Base-by-base conservation (phyloP, 2,888 invertebrate species). In the Craniophora ligustri region DNA sequence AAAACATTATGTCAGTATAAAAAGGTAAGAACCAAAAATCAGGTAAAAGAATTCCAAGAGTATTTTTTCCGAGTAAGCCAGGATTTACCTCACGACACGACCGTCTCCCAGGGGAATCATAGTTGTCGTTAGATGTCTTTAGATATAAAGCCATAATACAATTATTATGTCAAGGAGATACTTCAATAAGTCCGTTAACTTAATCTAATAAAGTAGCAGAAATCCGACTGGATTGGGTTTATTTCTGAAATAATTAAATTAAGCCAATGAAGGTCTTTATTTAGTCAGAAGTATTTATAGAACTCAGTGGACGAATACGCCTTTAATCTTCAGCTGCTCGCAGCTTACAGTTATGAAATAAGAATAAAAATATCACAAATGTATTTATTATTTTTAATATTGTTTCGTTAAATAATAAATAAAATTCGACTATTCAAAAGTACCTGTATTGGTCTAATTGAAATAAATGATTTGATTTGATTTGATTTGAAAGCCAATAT, bases 141-240 rank as follows among this genome's bases (percentile, higher is more conserved):
- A 28, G 10, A 35, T 19, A 35, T 19, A 39, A 55, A 46, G 49
- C 11, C 18, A 15, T 45, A 59, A 66, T 14, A 41, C 30, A 45
- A 53, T 64, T 59, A 66, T 48, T 53, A 45, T 48, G 45, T 53
- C 30, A 34, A 38, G 11, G 13, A 53, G 36, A 64, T 45, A 45
- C 26, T 53, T 45, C 35, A 13, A 36, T 34, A 59, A 53, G 38
- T 58, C 46, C 14, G 35, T 28, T 47, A 47, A 32, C 28, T 47
- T 51, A 50, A 64, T 57, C 46, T 2, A 35, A 65, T 65, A 23
- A 46, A 56, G 31, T 30, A 15, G n/a, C 40, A 42, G 26, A 14
- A 31, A 44, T 53, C 14, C 16, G 6, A 21, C 8, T 3, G 30
- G 35, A 51, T 58, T 44, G 39, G 16, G 38, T 31, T 51, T 50